Evolutionary conservation across 1,140 invertebrate species (phyloP), one percentile per base, ranked within the genome.

Genomic region (Trichonephila clavata): DNA sequence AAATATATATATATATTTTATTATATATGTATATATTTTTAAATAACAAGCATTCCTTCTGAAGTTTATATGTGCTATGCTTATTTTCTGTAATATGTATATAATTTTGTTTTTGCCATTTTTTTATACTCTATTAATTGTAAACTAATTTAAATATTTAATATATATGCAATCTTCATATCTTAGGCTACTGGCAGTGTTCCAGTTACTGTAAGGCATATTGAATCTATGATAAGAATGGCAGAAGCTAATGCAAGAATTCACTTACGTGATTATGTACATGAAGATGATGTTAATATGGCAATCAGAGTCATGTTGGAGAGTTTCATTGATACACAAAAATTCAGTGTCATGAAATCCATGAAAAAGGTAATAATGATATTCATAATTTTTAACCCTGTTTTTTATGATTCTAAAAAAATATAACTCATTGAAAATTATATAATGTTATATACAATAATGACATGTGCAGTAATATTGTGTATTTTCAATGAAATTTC

Each of bases 151-250:
- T 50, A 39, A 39, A 24, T 27, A 18, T 80, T 7, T 59, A 86
- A 20, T 61, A 18, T 32, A 16, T 24, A 24, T 59, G 32, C 10
- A 39, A 27, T 90, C 13, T 92, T 60, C 43, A 20, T 43, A 6
- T 39, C 94, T 13, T 95, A 98, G 97, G 97, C 97, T 1, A 99
- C 99, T 43, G 99, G 99, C 93, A 99, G 98, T 95, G 97, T 99
- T 94, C 99, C 99, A 0, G 99, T 99, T 94, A 99, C 99, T 0
- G 99, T 99, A 0, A 97, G 99, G 95, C 99, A 99, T 95, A 99
- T 99, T 95, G 99, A 99, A 96, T 99, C 98, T 95, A 99, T 99
- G 95, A 99, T 99, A 95, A 97, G 99, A 59, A 98, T 99, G 97
- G 97, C 99, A 0, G 99, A 99, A 96, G 98, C 99, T 0, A 98